Evolutionary conservation across 2,113 vertebrate species (phyloP).

Genomic region (Bufo bufo): DNA sequence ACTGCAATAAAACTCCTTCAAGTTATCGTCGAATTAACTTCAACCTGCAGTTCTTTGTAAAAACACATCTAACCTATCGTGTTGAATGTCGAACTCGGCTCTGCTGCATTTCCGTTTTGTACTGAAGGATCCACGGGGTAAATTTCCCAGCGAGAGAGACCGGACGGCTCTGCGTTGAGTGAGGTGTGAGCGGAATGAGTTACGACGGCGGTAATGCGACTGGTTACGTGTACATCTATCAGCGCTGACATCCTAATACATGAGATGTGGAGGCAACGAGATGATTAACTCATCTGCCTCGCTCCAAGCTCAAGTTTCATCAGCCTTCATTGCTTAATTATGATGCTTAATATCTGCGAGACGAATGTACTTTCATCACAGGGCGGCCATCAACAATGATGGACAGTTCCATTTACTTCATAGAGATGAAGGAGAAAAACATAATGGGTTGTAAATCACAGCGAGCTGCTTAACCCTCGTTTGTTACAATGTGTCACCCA

Average conservation of each 20-base stretch:
- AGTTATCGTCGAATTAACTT: not conserved
- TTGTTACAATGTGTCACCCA: not conserved
- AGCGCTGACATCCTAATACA: constrained; percentile 24
- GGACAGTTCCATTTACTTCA: constrained; percentile 12
- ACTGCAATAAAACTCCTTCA: no score
- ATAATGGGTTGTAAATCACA: not conserved
- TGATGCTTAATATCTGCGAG: constrained; percentile 29
- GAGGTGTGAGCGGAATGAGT: constrained; percentile 33
- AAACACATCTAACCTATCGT: not conserved
- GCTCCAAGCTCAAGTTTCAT: constrained; percentile 20
- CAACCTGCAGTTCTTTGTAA: not conserved
- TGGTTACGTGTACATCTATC: constrained; percentile 51
- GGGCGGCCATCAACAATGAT: not conserved
- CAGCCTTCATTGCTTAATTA: constrained; percentile 41
- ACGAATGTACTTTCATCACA: constrained; percentile 14
- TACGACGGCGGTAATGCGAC: constrained; percentile 47
- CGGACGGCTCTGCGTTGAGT: not conserved
- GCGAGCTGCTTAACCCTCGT: not conserved
- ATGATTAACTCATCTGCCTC: constrained; percentile 36
- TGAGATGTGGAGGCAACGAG: not conserved
- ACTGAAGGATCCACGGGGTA: not conserved
- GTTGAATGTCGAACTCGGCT: not conserved
- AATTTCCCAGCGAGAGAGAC: not conserved
- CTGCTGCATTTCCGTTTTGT: not conserved
- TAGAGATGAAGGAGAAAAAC: not conserved